Evolutionary conservation across 1,140 invertebrate genomes (phyloP).

Genomic region (Polypedilum vanderplanki): DNA sequence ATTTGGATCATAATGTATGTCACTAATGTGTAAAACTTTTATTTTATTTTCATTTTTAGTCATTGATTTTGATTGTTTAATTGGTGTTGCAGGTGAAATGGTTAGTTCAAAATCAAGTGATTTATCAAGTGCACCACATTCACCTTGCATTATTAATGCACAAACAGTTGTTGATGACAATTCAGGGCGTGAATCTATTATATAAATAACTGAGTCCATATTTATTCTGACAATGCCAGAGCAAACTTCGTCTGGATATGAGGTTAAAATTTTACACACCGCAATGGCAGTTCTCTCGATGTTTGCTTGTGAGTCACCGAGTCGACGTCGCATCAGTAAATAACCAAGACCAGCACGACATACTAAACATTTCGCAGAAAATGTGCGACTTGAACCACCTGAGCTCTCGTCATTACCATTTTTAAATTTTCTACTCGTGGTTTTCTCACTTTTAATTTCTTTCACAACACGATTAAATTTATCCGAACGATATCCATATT

Average conservation of each 20-base stretch:
- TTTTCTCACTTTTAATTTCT: no score
- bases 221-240: neutral
- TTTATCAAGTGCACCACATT: neutral
- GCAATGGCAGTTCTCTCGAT: neutral
- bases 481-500: neutral
- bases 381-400: neutral
- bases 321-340: neutral
- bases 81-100: neutral
- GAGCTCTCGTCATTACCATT: no score
- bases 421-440: no score
- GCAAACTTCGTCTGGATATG: neutral
- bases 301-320: neutral
- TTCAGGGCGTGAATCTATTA: neutral
- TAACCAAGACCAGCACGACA: neutral
- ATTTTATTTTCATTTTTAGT: no score
- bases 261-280: neutral
- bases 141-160: neutral
- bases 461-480: neutral
- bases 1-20: constrained; percentile 67
- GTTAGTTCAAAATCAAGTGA: neutral
- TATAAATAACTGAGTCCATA: neutral
- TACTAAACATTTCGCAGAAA: neutral
- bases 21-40: constrained; percentile 53
- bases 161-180: neutral
- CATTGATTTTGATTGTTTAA: neutral